These are phyloP conservation scores for Philotrypesis tridentata DNA, from an alignment of 1,140 invertebrate genomes.

Conservation along the genomic window DNA sequence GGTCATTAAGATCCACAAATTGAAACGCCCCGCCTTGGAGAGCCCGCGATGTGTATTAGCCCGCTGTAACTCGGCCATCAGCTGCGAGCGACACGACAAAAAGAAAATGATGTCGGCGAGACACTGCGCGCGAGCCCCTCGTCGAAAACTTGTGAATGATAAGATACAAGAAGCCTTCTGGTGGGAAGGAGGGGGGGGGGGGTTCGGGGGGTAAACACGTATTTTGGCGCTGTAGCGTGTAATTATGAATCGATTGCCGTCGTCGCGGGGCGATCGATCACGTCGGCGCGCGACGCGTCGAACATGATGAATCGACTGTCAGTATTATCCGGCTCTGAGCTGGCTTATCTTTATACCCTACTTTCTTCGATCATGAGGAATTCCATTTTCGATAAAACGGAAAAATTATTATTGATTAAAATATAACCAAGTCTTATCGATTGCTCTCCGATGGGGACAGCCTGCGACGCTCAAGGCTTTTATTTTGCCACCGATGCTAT, in stretches of 20 bases:
- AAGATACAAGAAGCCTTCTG: neutral
- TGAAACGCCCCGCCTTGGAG: neutral
- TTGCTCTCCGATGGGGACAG: neutral
- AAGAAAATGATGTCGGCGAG: no score
- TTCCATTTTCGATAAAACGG: neutral
- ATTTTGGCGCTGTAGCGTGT: neutral
- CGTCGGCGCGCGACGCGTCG: neutral
- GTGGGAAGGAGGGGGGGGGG: no score
- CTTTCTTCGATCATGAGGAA: neutral
- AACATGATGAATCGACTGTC: conserved; percentile 55
- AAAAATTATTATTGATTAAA: neutral
- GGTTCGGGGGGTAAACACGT: neutral
- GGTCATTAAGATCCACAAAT: neutral
- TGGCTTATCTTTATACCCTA: conserved; percentile 45
- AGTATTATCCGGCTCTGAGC: conserved; percentile 38
- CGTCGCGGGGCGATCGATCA: conserved; percentile 43
- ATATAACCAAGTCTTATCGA: neutral
- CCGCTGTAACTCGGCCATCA: no score
- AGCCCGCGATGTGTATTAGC: no score
- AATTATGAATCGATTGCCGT: conserved; percentile 29
- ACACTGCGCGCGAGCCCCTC: neutral
- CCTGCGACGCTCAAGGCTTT: no score
- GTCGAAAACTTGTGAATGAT: conserved; percentile 15
- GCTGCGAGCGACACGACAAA: no score
- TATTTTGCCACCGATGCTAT: no score